phyloP scores from a whole-genome alignment of 2,888 invertebrate species.

The Anarsia innoxiella region DNA sequence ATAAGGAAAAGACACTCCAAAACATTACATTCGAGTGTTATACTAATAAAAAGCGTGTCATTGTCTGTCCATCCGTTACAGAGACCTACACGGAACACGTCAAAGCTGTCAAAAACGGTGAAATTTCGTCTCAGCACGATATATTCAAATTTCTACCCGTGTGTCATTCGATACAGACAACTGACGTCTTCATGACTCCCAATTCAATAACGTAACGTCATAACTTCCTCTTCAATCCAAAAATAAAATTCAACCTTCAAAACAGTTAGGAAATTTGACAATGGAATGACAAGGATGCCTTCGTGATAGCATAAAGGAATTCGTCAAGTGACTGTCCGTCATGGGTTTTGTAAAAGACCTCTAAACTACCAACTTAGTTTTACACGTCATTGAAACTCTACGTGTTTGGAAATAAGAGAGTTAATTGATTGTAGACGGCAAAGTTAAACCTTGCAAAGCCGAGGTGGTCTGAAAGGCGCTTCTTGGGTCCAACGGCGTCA shows the following conservation, averaged over 20 bases:
- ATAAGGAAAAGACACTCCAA: constrained; percentile 1
- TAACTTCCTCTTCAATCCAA: constrained; percentile 14
- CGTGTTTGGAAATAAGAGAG: too few relatives aligned
- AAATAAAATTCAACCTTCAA: constrained; percentile 23
- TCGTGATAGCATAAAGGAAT: constrained; percentile 44
- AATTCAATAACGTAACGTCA: constrained; percentile 22
- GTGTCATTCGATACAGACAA: constrained; percentile 60
- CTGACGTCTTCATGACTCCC: constrained; percentile 63
- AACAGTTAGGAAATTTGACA: constrained; percentile 4
- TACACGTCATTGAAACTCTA: constrained; percentile 23
- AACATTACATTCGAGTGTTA: constrained; percentile 14
- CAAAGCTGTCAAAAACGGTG: constrained; percentile 57
- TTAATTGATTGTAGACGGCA: too few relatives aligned
- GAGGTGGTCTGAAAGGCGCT: constrained; percentile 52
- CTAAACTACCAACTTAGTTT: constrained; percentile 20
- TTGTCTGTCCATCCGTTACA: constrained; percentile 19
- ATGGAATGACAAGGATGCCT: constrained; percentile 8
- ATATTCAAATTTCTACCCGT: constrained; percentile 52
- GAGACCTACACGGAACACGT: constrained; percentile 29
- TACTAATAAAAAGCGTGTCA: constrained; percentile 42
- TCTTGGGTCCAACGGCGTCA: constrained; percentile 56
- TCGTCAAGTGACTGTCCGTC: constrained; percentile 62
- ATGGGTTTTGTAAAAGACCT: constrained; percentile 40
- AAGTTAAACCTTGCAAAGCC: constrained; percentile 31
- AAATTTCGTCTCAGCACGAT: constrained; percentile 67